Conservation (phyloP, 2,888 invertebrate species). For the Xestia c-nigrum region DNA sequence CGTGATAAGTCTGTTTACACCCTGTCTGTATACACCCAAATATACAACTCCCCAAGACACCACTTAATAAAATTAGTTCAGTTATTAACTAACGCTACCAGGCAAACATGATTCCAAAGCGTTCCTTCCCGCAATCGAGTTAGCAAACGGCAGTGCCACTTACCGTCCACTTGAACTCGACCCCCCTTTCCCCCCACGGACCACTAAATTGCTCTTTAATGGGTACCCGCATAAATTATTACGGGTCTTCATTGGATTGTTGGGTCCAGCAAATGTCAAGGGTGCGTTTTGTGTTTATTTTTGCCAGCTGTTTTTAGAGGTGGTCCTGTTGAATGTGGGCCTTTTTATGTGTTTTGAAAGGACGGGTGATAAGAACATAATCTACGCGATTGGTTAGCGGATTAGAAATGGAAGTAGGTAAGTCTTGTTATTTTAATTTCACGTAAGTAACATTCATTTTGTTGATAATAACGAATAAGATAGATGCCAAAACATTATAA, state of each 20-base stretch:
- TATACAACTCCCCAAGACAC: not conserved
- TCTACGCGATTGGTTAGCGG: not conserved
- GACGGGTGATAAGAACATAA: constrained; percentile 13
- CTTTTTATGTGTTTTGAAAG: constrained; percentile 11
- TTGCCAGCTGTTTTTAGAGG: constrained; percentile 19
- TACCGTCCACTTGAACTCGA: constrained; percentile 70
- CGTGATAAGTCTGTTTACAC: not conserved
- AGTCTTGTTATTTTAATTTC: not conserved
- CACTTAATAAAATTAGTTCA: constrained; percentile 42
- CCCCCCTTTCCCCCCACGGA: constrained; percentile 54
- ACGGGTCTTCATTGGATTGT: constrained; percentile 57
- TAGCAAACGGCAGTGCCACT: constrained; percentile 71
- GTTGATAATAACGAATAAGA: not conserved
- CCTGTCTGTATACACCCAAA: not conserved
- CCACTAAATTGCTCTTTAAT: constrained; percentile 66
- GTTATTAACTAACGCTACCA: constrained; percentile 54
- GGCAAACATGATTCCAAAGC: constrained; percentile 63
- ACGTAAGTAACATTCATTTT: not conserved
- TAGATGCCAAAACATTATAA: too few relatives aligned
- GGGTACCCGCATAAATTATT: constrained; percentile 57
- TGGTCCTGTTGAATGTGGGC: not conserved
- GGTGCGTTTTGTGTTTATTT: constrained; percentile 51
- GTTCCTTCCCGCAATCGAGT: constrained; percentile 67
- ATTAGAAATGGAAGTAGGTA: not conserved
- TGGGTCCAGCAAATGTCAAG: constrained; percentile 62